These are phyloP conservation scores for Meteorus cinctellus DNA, from an alignment of 2,888 invertebrate genomes.

Conservation along the genomic window DNA sequence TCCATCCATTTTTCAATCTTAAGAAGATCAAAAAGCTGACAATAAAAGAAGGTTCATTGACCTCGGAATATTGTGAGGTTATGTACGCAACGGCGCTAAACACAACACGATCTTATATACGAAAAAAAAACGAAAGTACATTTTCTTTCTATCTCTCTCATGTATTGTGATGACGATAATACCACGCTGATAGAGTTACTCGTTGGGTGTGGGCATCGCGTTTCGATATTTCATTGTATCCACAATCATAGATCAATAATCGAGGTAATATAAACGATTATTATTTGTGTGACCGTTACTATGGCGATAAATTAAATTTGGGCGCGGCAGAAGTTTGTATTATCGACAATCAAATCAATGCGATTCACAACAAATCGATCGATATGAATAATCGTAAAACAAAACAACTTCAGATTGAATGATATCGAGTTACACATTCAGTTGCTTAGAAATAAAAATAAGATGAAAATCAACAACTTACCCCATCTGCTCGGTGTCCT, in stretches of 20 bases:
- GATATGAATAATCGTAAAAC: not conserved
- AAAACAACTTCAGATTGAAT: not conserved
- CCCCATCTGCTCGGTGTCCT: conserved; percentile 79
- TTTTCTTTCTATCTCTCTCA: too few species aligned
- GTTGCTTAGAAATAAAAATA: not conserved
- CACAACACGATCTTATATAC: too few species aligned
- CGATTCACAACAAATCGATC: not conserved
- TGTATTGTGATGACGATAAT: too few species aligned
- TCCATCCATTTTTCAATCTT: not conserved
- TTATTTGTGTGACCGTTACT: not conserved
- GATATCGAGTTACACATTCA: too few species aligned
- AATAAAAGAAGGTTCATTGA: not conserved
- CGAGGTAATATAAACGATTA: not conserved
- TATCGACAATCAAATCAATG: not conserved
- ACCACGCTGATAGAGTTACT: too few species aligned
- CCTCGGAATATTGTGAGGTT: not conserved
- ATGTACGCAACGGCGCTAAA: not conserved
- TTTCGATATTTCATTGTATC: not conserved
- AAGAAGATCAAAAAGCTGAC: not conserved
- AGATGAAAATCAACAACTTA: conserved; percentile 67
- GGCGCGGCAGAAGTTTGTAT: not conserved
- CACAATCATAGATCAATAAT: not conserved
- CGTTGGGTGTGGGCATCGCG: not conserved
- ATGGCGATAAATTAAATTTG: not conserved
- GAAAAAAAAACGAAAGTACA: too few species aligned